Percentiles rank a stretch among this genome's conserved stretches.
phyloP scores from a whole-genome alignment of 2,113 vertebrate genomes.

The Charadrius vociferus region DNA sequence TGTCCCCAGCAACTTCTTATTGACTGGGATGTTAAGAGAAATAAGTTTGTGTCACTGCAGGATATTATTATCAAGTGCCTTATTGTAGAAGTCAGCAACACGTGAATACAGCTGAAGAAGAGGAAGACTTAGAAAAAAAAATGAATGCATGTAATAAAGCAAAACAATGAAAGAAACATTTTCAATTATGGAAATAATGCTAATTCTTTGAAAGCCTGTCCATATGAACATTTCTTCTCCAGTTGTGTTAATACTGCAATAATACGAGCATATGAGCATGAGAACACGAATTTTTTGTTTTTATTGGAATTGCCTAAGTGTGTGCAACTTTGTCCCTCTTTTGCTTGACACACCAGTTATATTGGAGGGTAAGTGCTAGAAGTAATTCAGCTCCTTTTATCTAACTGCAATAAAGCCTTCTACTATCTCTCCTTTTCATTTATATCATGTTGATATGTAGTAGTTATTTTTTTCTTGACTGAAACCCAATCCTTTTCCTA shows the following conservation, averaged over 20 bases:
- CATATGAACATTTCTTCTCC: neutral
- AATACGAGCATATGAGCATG: neutral
- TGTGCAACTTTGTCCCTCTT: neutral
- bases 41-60: neutral
- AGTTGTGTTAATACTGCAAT: neutral
- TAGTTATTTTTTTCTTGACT: neutral
- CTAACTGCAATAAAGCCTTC: neutral
- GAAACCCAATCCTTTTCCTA: neutral
- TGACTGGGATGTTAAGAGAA: neutral
- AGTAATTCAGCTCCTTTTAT: neutral
- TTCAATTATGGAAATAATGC: neutral
- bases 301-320: neutral
- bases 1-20: neutral
- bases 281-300: neutral
- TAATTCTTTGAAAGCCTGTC: neutral
- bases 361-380: neutral
- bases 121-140: neutral
- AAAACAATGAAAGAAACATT: neutral
- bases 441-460: neutral
- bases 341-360: neutral
- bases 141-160: neutral
- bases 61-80: neutral
- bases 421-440: neutral
- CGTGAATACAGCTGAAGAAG: neutral
- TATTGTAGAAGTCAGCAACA: neutral